Base-by-base conservation (phyloP, 2,113 vertebrate genomes). In the Triplophysa dalaica region DNA sequence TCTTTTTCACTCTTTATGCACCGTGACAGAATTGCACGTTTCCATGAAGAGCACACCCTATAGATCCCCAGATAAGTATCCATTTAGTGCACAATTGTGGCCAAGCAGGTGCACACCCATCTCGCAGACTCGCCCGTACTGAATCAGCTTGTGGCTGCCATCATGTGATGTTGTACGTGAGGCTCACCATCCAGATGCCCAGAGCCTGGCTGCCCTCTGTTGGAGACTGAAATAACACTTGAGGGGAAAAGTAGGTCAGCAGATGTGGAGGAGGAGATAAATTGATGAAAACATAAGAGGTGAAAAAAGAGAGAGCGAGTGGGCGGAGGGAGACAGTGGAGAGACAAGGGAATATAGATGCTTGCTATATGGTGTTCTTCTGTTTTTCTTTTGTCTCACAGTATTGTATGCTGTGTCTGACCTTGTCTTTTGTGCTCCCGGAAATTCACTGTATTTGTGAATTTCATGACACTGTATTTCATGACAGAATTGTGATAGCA, bases 181-280 rank as follows among this genome's bases (percentile, higher is more conserved):
- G 8, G 63, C 58, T 29, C 80, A 56, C 4, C 24, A 26, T 1
- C 8, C 56, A 64, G 24, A 50, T 80, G 38, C 45, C 66, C 70
- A 61, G 86, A 76, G 70, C 86, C 87, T 87, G 82, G 83, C 85
- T 88, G 89, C 91, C 86, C 84, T 85, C 92, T 72, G 82, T 86
- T 80, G 90, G 90, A 74, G 24, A 83, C 79, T 81, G 3, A 84
- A 52, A 69, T 81, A 85, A 84, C 11, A 72, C 63, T 79, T 66
- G 60, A 26, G 22, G 8, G 9, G 70, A 17, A 86, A 90, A 88
- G 74, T 88, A 87, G 89, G 89, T 86, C 88, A 90, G 58, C 62
- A 70, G 82, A 77, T 22, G 29, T 62, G 75, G 29, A 73, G 43
- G 26, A 48, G 62, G 56, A 56, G 58, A 63, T 8, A 64, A 26